phyloP scores from a whole-genome alignment of 2,113 vertebrate genomes.

The Athene cunicularia region DNA sequence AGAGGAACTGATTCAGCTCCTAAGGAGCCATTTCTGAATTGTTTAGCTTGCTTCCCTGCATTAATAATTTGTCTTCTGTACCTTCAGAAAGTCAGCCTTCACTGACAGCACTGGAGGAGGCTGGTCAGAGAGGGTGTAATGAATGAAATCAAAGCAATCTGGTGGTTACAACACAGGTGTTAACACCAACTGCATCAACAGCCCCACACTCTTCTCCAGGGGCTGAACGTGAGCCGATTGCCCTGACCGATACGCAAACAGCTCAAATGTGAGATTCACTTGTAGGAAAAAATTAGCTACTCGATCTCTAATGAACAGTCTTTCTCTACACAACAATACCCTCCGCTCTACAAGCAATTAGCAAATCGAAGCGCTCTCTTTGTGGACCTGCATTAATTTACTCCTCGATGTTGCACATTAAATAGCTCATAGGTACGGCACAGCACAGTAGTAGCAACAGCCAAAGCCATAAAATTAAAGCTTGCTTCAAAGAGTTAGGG shows the following conservation, averaged over 20 bases:
- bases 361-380: slow-evolving; percentile 30
- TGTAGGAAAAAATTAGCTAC: slow-evolving; percentile 19
- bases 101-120: neutral
- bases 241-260: neutral
- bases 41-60: neutral
- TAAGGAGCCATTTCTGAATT: slow-evolving; percentile 15
- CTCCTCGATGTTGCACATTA: slow-evolving; percentile 20
- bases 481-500: slow-evolving; percentile 11
- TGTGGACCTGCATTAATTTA: slow-evolving; percentile 53
- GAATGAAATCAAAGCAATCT: neutral
- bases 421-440: slow-evolving; percentile 38
- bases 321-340: slow-evolving; percentile 21
- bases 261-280: neutral
- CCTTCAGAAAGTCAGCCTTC: neutral
- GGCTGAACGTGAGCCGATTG: neutral
- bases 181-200: neutral
- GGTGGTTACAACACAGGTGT: neutral
- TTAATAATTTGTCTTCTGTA: neutral
- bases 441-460: neutral
- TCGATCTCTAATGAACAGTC: slow-evolving; percentile 32
- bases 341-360: slow-evolving; percentile 58
- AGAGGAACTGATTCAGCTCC: neutral
- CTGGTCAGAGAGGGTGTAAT: neutral
- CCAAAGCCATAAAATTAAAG: slow-evolving; percentile 33
- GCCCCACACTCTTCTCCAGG: neutral